Conservation (phyloP, 2,888 invertebrate species). For the Macrosoma leucophasiata region DNA sequence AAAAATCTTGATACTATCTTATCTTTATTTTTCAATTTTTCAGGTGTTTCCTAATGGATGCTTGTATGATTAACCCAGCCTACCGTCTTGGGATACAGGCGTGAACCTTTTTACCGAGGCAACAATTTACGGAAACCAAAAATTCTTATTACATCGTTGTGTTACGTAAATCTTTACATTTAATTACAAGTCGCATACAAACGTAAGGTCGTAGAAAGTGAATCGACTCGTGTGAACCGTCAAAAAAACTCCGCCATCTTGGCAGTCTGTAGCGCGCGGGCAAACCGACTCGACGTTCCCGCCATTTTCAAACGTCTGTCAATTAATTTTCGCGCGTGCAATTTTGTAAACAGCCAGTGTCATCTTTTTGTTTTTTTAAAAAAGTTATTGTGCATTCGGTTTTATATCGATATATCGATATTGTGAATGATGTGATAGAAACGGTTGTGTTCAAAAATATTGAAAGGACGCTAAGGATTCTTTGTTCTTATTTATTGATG, state of each 20-base stretch:
- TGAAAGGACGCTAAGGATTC: slow-evolving; percentile 39
- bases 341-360: slow-evolving; percentile 51
- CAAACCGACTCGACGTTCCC: slow-evolving; percentile 63
- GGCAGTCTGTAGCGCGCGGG: slow-evolving; percentile 67
- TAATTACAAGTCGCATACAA: slow-evolving; percentile 71
- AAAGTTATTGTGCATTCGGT: slow-evolving; percentile 34
- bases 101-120: no score
- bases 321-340: slow-evolving; percentile 43
- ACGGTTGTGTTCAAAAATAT: slow-evolving; percentile 40
- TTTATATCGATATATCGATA: slow-evolving; percentile 31
- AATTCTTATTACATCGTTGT: slow-evolving; percentile 56
- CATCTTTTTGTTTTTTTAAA: slow-evolving; percentile 28
- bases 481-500: slow-evolving; percentile 37
- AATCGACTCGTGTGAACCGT: slow-evolving; percentile 74
- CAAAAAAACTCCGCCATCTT: slow-evolving; percentile 72
- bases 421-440: slow-evolving; percentile 65
- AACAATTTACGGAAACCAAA: slow-evolving; percentile 47
- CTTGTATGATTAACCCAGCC: no score
- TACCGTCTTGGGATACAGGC: no score
- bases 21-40: no score
- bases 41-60: no score
- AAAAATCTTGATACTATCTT: no score
- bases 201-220: slow-evolving; percentile 76
- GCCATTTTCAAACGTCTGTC: slow-evolving; percentile 51
- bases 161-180: slow-evolving; percentile 70